phyloP scores from a whole-genome alignment of 2,888 invertebrate genomes.

The Pollenia griseotomentosa region DNA sequence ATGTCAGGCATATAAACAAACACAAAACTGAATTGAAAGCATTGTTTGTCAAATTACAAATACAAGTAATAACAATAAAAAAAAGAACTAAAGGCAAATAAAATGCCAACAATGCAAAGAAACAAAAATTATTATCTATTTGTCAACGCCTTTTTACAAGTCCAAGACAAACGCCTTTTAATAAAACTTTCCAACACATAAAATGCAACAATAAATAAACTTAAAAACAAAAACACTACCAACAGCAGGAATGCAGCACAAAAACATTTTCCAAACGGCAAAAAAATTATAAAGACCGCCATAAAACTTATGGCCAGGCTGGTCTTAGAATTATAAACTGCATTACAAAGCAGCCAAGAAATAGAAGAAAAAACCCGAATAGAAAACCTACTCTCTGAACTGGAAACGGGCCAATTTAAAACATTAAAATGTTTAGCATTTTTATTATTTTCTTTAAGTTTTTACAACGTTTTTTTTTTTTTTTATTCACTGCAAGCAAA shows the following conservation, averaged over 20 bases:
- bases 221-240: conserved; percentile 17
- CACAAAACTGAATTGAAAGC: conserved; percentile 40
- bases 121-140: conserved; percentile 68
- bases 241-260: conserved; percentile 62
- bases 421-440: conserved; percentile 72
- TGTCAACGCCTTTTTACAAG: conserved; percentile 73
- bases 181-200: conserved; percentile 62
- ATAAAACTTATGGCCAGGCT: conserved; percentile 66
- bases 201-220: conserved; percentile 62
- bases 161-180: conserved; percentile 73
- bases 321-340: conserved; percentile 67
- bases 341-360: conserved; percentile 11
- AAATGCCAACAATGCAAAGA: conserved; percentile 41
- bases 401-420: conserved; percentile 72
- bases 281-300: conserved; percentile 34
- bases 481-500: not conserved
- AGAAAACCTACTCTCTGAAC: conserved; percentile 66
- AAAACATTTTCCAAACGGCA: conserved; percentile 8
- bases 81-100: conserved; percentile 5
- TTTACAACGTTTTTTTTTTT: not conserved
- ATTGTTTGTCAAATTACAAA: conserved; percentile 52
- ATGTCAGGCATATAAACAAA: conserved; percentile 58
- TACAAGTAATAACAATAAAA: conserved; percentile 18
- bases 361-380: conserved; percentile 27
- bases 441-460: conserved; percentile 51